phyloP scores from a whole-genome alignment of 1,140 invertebrate species.

The Hirudo medicinalis region DNA sequence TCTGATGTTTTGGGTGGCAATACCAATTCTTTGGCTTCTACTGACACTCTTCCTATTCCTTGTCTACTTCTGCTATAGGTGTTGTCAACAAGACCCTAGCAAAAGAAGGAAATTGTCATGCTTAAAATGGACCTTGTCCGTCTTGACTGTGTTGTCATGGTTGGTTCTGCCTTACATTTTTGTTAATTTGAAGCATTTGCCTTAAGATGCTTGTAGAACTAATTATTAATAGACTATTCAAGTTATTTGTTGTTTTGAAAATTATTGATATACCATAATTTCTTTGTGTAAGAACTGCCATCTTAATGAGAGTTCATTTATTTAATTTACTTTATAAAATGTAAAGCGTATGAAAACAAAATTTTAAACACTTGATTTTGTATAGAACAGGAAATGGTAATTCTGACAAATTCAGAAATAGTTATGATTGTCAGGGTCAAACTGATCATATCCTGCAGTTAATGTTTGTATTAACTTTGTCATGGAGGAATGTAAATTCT shows the following conservation, averaged over 20 bases:
- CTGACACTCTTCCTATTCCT: conserved; percentile 70
- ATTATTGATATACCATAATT: background rate
- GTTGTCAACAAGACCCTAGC: conserved; percentile 76
- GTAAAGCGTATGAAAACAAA: too few species aligned
- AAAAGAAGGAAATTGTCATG: conserved; percentile 68
- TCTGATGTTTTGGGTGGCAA: conserved; percentile 72
- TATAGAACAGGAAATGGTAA: too few species aligned
- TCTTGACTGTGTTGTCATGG: conserved; percentile 68
- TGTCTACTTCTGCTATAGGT: conserved; percentile 78
- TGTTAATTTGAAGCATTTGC: conserved; percentile 32
- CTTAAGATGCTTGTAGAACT: conserved; percentile 36
- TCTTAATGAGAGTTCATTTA: too few species aligned
- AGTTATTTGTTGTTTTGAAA: background rate
- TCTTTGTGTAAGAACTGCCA: too few species aligned
- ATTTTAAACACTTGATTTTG: too few species aligned
- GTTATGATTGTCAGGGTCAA: too few species aligned
- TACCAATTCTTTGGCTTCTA: conserved; percentile 76
- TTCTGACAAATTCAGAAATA: too few species aligned
- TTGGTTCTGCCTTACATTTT: conserved; percentile 29
- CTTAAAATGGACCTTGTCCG: conserved; percentile 65
- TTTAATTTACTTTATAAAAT: too few species aligned
- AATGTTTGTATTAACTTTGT: too few species aligned
- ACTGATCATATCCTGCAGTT: too few species aligned
- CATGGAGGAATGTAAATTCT: too few species aligned
- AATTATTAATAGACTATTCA: background rate